phyloP scores from a whole-genome alignment of 2,797 vertebrate genomes.

The Sebastolobus altivelis region DNA sequence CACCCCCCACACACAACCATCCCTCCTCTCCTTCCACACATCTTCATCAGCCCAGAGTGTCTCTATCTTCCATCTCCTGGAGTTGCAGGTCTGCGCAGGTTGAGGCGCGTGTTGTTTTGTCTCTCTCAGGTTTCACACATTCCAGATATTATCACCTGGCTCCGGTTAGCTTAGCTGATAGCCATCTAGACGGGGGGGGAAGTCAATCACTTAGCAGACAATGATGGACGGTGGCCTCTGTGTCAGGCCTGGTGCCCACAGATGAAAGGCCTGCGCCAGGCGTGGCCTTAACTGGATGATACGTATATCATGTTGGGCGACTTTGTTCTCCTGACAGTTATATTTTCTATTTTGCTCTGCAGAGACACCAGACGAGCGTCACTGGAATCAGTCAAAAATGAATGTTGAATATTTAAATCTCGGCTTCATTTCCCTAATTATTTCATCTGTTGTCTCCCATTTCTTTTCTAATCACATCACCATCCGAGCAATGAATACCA shows the following conservation, averaged over 20 bases:
- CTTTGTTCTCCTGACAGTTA: constrained; percentile 37
- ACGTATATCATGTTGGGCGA: constrained; percentile 25
- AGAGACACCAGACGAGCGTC: constrained; percentile 26
- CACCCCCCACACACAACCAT: background rate
- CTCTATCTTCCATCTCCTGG: constrained; percentile 42
- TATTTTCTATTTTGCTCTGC: constrained; percentile 22
- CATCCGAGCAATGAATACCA: constrained; percentile 78
- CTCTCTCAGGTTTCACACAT: constrained; percentile 75
- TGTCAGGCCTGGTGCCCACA: constrained; percentile 48
- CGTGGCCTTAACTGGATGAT: constrained; percentile 14
- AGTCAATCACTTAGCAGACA: constrained; percentile 66
- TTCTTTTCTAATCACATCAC: constrained; percentile 75
- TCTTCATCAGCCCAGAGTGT: constrained; percentile 6
- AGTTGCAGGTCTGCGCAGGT: constrained; percentile 63
- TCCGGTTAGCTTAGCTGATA: constrained; percentile 66
- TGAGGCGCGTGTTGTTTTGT: constrained; percentile 70
- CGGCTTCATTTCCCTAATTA: constrained; percentile 74
- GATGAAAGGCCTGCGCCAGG: constrained; percentile 45
- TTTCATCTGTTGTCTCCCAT: constrained; percentile 71
- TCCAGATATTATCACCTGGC: constrained; percentile 77
- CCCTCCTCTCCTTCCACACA: background rate
- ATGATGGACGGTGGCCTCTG: constrained; percentile 57
- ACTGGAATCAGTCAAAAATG: constrained; percentile 44
- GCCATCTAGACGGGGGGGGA: constrained; percentile 49
- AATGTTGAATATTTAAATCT: constrained; percentile 70